Evolutionary conservation across 2,888 invertebrate genomes (phyloP).

Genomic region (Agrotis exclamationis): DNA sequence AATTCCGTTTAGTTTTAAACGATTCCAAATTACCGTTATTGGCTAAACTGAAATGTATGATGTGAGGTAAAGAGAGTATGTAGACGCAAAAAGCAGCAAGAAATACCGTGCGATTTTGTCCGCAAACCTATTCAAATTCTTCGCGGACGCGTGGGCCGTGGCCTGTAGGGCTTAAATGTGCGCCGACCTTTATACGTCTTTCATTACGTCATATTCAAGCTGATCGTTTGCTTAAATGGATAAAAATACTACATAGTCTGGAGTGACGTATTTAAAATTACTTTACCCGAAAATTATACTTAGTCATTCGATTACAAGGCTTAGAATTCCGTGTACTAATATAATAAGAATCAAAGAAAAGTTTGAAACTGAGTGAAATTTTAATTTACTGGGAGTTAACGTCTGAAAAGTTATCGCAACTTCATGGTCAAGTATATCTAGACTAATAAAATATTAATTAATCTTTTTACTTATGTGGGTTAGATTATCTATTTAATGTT

Average conservation of each 20-base stretch:
- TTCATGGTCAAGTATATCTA: not conserved
- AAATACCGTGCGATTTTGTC: not conserved
- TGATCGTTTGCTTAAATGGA: not conserved
- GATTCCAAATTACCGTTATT: too few relatives aligned
- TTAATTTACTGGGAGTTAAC: not conserved
- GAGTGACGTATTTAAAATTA: not conserved
- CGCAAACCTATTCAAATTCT: not conserved
- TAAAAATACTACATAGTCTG: not conserved
- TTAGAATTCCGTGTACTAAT: not conserved
- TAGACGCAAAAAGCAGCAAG: too few relatives aligned
- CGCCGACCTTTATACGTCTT: not conserved
- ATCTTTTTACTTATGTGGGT: too few relatives aligned
- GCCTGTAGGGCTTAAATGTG: not conserved
- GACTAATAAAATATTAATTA: conserved; percentile 13
- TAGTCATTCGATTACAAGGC: not conserved
- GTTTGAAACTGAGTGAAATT: conserved; percentile 3
- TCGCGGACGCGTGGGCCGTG: not conserved
- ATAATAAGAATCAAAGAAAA: conserved; percentile 1
- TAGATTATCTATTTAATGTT: not conserved
- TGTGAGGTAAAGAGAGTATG: too few relatives aligned
- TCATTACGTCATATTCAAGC: not conserved
- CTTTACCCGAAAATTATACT: not conserved
- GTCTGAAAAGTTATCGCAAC: not conserved
- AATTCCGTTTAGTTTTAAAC: too few relatives aligned
- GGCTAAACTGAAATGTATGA: too few relatives aligned